A percentile compares a stretch with the other conserved stretches of the same genome.
These are phyloP conservation scores for Micrastur ruficollis DNA, from an alignment of 2,797 vertebrate genomes.

Conservation along the genomic window DNA sequence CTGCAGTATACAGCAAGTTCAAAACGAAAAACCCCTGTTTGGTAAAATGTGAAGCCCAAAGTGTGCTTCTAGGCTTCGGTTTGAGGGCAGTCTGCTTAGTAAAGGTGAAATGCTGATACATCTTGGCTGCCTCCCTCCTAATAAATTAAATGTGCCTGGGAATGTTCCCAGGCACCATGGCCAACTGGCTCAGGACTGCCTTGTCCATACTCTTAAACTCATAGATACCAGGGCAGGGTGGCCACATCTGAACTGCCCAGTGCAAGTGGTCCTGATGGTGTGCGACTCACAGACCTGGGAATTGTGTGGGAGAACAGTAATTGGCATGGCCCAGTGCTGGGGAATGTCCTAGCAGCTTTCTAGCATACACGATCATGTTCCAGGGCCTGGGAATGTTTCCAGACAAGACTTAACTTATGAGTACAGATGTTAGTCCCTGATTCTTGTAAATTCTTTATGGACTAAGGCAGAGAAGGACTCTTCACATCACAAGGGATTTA, in stretches of 20 bases:
- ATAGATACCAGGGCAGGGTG: background rate
- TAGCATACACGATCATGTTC: background rate
- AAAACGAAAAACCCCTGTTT: background rate
- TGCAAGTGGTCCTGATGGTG: accelerated
- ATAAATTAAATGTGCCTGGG: background rate
- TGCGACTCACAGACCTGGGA: background rate
- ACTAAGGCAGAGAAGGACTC: background rate
- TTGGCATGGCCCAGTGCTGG: background rate
- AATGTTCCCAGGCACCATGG: background rate
- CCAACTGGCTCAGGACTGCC: background rate
- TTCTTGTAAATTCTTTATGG: background rate
- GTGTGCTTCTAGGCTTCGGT: background rate
- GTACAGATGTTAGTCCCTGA: background rate
- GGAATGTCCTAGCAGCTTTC: background rate
- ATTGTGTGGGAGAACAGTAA: background rate
- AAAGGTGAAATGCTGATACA: background rate
- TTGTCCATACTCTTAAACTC: background rate
- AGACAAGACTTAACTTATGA: background rate
- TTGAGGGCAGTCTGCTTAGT: background rate
- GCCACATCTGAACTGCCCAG: background rate
- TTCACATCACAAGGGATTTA: background rate
- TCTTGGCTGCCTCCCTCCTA: background rate
- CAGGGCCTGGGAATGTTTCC: background rate
- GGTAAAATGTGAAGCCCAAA: background rate
- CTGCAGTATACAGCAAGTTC: background rate